phyloP scores from a whole-genome alignment of 2,113 vertebrate genomes.

The mouse (Mus musculus) region GRCm39 chr2:58680501-58681000 shows the following conservation, averaged over 20 bases:
- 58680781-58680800: slow-evolving; percentile 46
- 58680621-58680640: background rate
- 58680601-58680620: slow-evolving; percentile 77
- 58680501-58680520: slow-evolving; percentile 55
- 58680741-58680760: slow-evolving; percentile 49
- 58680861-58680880: slow-evolving; percentile 32
- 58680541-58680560: slow-evolving; percentile 68
- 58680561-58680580: slow-evolving; percentile 66
- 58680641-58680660: background rate
- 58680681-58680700: background rate
- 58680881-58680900: slow-evolving; percentile 41
- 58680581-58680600: slow-evolving; percentile 43
- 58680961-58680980: slow-evolving; percentile 26
- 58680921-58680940: slow-evolving; percentile 30
- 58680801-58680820: background rate
- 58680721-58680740: slow-evolving; percentile 6
- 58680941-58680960: slow-evolving; percentile 24
- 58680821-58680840: background rate
- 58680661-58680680: slow-evolving; percentile 46
- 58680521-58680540: slow-evolving; percentile 62
- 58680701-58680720: slow-evolving; percentile 25
- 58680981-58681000: background rate
- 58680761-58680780: slow-evolving; percentile 8
- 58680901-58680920: background rate
- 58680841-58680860: slow-evolving; percentile 64